Evolutionary conservation across 2,113 vertebrate genomes (phyloP).

Genomic region (Megaceryle maxima): DNA sequence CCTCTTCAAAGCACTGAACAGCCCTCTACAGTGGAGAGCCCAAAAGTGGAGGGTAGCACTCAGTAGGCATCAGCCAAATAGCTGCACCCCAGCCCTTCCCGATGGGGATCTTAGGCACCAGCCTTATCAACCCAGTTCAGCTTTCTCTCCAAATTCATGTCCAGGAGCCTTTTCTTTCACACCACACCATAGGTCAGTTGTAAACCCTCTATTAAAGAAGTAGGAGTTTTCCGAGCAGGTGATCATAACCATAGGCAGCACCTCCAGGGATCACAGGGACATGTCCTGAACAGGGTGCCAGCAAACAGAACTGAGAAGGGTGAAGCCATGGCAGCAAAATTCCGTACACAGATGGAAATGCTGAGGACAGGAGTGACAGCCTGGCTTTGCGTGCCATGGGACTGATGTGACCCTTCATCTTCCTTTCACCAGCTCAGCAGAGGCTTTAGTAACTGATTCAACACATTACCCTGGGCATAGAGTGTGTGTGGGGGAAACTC

Average conservation of each 20-base stretch:
- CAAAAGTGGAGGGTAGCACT: neutral
- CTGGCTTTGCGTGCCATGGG: rapidly evolving
- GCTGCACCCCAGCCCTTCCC: neutral
- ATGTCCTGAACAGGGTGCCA: rapidly evolving
- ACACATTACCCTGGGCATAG: neutral
- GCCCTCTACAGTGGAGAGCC: neutral
- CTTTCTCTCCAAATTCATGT: neutral
- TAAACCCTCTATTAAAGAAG: neutral
- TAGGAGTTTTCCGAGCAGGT: rapidly evolving
- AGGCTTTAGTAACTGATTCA: neutral
- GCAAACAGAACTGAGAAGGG: neutral
- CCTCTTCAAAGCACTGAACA: neutral
- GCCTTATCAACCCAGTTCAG: neutral
- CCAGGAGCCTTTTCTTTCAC: neutral
- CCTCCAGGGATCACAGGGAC: neutral
- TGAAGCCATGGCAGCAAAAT: neutral
- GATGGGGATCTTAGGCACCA: neutral
- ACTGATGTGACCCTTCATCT: neutral
- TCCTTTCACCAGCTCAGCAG: neutral
- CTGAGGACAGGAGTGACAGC: neutral
- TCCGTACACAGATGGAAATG: rapidly evolving
- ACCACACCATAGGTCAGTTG: neutral
- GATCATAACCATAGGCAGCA: neutral
- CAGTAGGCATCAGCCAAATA: rapidly evolving
- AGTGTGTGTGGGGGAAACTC: no score